phyloP scores from a whole-genome alignment of 2,888 invertebrate genomes.

The Pterobdella sp. region DNA sequence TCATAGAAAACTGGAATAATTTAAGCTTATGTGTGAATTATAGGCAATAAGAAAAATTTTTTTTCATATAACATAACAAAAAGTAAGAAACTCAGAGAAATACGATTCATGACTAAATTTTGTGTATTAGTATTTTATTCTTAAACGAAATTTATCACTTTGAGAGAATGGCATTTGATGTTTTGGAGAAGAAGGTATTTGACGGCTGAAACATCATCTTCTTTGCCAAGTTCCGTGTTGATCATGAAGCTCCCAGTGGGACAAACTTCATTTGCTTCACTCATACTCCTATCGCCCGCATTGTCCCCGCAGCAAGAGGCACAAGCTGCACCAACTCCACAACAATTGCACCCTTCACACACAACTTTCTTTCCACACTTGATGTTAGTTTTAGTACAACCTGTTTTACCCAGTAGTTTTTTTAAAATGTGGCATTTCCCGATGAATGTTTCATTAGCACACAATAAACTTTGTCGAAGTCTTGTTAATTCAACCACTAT shows the following conservation, averaged over 20 bases:
- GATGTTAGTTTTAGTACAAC: background rate
- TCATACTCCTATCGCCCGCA: background rate
- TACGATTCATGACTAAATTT: too few species aligned
- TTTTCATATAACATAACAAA: too few species aligned
- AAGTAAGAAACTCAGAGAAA: too few species aligned
- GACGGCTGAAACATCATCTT: background rate
- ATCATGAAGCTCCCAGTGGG: background rate
- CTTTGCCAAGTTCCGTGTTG: background rate
- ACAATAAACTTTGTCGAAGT: background rate
- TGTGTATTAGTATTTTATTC: too few species aligned
- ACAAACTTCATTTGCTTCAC: background rate
- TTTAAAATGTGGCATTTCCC: background rate
- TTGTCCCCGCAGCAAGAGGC: background rate
- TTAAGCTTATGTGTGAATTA: background rate
- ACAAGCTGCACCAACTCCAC: background rate
- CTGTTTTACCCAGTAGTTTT: background rate
- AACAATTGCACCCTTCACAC: background rate
- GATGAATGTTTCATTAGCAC: background rate
- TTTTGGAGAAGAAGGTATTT: background rate
- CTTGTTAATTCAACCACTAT: background rate
- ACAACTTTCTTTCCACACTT: background rate
- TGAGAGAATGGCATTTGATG: background rate
- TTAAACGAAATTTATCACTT: too few species aligned
- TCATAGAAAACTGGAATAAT: conserved; percentile 47
- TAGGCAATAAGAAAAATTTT: too few species aligned